These are phyloP conservation scores for Epinephelus awoara DNA, from an alignment of 2,797 vertebrate species.

Conservation along the genomic window DNA sequence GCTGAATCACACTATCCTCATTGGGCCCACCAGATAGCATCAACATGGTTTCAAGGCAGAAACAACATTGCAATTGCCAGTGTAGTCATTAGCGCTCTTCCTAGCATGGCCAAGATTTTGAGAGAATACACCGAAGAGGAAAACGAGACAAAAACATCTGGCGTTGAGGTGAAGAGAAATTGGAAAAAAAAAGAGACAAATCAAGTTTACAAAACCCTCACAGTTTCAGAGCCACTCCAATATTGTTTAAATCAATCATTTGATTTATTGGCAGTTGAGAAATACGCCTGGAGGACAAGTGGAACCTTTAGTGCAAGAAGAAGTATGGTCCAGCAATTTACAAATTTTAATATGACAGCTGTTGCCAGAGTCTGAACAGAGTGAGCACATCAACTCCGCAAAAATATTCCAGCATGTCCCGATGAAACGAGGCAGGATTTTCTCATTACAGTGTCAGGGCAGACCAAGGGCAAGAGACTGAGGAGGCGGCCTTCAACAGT, in stretches of 20 bases:
- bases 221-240: not conserved
- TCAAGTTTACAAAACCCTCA: not conserved
- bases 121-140: slow-evolving; percentile 15
- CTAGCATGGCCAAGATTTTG: slow-evolving; percentile 13
- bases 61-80: slow-evolving; percentile 49
- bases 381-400: slow-evolving; percentile 27
- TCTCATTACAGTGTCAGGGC: slow-evolving; percentile 54
- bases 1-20: slow-evolving; percentile 52
- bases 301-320: slow-evolving; percentile 14
- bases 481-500: slow-evolving; percentile 55
- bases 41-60: slow-evolving; percentile 57
- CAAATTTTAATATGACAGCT: slow-evolving; percentile 50
- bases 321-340: slow-evolving; percentile 32
- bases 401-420: slow-evolving; percentile 44
- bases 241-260: slow-evolving; percentile 23
- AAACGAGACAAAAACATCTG: slow-evolving; percentile 25
- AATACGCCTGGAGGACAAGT: slow-evolving; percentile 22
- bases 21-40: slow-evolving; percentile 54
- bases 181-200: slow-evolving; percentile 11
- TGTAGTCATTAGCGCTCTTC: slow-evolving; percentile 39
- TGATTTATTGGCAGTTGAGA: slow-evolving; percentile 8
- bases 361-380: slow-evolving; percentile 30
- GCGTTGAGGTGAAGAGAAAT: not conserved
- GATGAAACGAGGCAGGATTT: slow-evolving; percentile 64
- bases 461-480: slow-evolving; percentile 62